phyloP scores from a whole-genome alignment of 2,888 invertebrate species.

The Apotomis capreana region DNA sequence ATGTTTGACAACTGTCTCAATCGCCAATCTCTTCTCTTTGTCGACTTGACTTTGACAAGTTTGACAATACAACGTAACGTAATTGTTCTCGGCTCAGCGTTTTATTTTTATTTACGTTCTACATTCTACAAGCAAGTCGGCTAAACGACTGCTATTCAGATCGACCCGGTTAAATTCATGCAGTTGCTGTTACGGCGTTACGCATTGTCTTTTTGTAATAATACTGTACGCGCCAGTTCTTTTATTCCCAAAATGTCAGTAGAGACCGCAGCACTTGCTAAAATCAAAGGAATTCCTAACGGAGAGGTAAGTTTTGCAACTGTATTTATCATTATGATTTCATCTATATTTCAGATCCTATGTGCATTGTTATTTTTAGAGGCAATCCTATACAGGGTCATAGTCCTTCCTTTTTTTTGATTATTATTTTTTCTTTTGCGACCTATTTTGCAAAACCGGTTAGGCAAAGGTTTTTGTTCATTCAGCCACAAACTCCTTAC shows the following conservation, averaged over 20 bases:
- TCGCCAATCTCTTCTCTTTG: too few species aligned
- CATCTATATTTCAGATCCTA: neutral
- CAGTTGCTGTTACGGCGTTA: constrained; percentile 22
- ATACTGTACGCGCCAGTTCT: constrained; percentile 12
- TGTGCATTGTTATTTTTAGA: neutral
- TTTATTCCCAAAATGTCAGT: constrained; percentile 50
- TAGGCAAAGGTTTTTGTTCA: constrained; percentile 1
- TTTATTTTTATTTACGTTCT: neutral
- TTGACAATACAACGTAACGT: constrained; percentile 17
- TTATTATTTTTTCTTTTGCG: neutral
- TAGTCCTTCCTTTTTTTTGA: neutral
- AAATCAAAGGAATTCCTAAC: constrained; percentile 68
- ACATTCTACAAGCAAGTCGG: constrained; percentile 5
- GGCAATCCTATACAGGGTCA: neutral
- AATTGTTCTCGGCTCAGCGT: neutral
- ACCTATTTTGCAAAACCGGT: constrained; percentile 8
- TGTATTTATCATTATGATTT: neutral
- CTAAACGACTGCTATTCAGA: neutral
- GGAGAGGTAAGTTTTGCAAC: constrained; percentile 64
- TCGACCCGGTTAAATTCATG: constrained; percentile 15
- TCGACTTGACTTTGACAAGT: neutral
- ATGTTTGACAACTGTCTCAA: neutral
- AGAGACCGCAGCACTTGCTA: constrained; percentile 67
- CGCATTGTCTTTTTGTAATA: constrained; percentile 19
- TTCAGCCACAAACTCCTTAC: neutral